Evolutionary conservation across 2,797 vertebrate genomes (phyloP), one percentile per base, ranked within the genome.

Genomic region (Protonibea diacanthus): DNA sequence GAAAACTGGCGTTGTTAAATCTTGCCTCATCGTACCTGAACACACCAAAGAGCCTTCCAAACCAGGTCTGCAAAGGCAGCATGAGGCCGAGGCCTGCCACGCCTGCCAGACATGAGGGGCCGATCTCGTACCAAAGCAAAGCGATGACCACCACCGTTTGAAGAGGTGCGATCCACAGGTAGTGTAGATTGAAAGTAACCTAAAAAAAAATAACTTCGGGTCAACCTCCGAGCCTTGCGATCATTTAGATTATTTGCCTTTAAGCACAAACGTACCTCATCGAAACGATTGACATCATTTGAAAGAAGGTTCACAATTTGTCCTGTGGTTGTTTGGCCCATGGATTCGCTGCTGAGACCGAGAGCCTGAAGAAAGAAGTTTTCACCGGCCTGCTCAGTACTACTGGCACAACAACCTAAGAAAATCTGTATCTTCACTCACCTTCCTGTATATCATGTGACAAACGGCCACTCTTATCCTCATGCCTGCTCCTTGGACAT

Each of bases 301-400:
- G 98, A 98, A 45, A 99, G 93, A 33, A 99, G 96, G 83, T 99
- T 99, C 27, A 99, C 97, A 47, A 98, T 98, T 76, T 98, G 97
- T 21, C 98, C 97, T 0, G 97, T 97, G 76, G 97, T 98, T 0
- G 98, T 99, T 90, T 95, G 95, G 38, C 95, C 94, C 96, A 99
- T 95, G 20, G 97, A 95, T 9, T 84, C 17, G 0, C 94, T 96
- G 89, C 95, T 98, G 76, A 99, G 95, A 74, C 95, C 87, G 25
- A 99, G 96, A 3, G 97, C 97, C 98, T 99, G 83, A 47, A 0
- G 14, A 64, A 6, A 84, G 13, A 69, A 3, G 40, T 1, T 11
- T 11, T 40, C 6, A 66, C 40, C 4, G 1, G 25, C 45, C 8
- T 15, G 51, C 3, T 63, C 20, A 66, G 25, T 5, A 7, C 7